Evolutionary conservation across 2,113 vertebrate genomes (phyloP).

Genomic region (Rhynchomys soricoides): DNA sequence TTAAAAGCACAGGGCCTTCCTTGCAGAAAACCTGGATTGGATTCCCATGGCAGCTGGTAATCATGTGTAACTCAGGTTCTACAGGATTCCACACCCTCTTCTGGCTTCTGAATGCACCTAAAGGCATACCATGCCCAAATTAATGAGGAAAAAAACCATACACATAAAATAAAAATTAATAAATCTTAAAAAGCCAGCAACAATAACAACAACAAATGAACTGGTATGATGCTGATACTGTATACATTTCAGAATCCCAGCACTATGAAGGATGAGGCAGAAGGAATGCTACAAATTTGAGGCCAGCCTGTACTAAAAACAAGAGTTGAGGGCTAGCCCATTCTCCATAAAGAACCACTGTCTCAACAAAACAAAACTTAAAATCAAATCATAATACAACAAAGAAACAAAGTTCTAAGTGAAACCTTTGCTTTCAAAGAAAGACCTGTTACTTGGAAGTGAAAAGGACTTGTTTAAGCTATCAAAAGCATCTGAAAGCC

Average conservation of each 20-base stretch:
- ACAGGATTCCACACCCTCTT: background rate
- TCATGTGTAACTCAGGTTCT: background rate
- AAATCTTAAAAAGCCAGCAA: background rate
- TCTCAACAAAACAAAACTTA: background rate
- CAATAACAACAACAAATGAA: background rate
- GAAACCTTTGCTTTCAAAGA: conserved; percentile 1
- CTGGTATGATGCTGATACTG: background rate
- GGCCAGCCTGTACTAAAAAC: background rate
- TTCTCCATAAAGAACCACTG: background rate
- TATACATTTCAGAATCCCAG: background rate
- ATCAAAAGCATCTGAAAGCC: background rate
- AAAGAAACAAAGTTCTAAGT: background rate
- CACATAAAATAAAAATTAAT: background rate
- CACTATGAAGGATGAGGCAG: background rate
- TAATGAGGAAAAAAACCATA: background rate
- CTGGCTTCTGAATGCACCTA: background rate
- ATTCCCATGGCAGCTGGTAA: background rate
- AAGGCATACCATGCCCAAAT: background rate
- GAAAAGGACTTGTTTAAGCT: background rate
- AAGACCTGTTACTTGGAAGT: background rate
- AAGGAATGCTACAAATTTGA: background rate
- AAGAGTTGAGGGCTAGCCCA: no score
- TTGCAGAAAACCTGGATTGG: background rate
- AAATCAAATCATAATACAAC: background rate
- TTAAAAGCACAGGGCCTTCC: background rate